phyloP scores from a whole-genome alignment of 1,140 invertebrate species.

The Anadara kagoshimensis region DNA sequence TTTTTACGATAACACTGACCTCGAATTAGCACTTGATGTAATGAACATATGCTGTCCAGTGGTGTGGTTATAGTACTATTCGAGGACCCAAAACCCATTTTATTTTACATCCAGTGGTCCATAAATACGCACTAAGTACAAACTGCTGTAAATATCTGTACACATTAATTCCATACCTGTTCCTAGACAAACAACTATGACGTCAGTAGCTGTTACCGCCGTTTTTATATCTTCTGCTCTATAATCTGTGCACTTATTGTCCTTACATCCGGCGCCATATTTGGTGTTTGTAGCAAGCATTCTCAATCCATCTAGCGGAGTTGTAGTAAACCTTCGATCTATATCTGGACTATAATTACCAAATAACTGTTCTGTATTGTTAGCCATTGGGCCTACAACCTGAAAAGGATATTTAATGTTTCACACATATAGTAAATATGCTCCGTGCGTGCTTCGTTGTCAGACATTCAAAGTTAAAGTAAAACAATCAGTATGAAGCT shows the following conservation, averaged over 20 bases:
- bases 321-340: slow-evolving; percentile 55
- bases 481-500: too few relatives aligned
- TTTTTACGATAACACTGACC: too few relatives aligned
- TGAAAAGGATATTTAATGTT: slow-evolving; percentile 26
- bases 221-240: slow-evolving; percentile 42
- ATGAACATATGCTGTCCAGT: too few relatives aligned
- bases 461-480: too few relatives aligned
- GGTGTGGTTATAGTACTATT: too few relatives aligned
- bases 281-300: slow-evolving; percentile 41
- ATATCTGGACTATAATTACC: slow-evolving; percentile 64
- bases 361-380: slow-evolving; percentile 67
- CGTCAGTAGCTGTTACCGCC: slow-evolving; percentile 56
- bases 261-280: slow-evolving; percentile 59
- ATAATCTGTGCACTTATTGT: slow-evolving; percentile 58
- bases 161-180: slow-evolving; percentile 58
- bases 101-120: too few relatives aligned
- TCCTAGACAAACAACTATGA: slow-evolving; percentile 69
- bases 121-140: too few relatives aligned
- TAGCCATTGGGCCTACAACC: slow-evolving; percentile 71
- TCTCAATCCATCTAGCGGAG: slow-evolving; percentile 60
- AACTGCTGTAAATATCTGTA: too few relatives aligned
- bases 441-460: neutral
- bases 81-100: too few relatives aligned
- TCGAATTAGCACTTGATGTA: too few relatives aligned
- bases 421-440: too few relatives aligned